These are phyloP conservation scores for Latheticus oryzae DNA, from an alignment of 2,888 invertebrate genomes.

Conservation along the genomic window DNA sequence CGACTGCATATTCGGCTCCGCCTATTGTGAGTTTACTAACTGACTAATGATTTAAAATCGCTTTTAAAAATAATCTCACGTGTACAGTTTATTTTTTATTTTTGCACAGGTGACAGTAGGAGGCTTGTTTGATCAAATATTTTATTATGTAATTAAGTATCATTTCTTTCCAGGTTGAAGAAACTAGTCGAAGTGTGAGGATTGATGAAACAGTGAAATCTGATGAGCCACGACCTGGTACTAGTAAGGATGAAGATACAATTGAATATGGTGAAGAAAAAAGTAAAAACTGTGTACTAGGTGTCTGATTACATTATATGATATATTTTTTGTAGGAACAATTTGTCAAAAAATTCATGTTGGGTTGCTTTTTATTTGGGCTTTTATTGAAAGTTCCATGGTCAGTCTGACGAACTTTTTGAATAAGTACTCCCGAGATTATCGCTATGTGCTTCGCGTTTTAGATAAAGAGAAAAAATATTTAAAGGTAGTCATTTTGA, in stretches of 20 bases:
- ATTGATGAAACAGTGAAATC: slow-evolving; percentile 50
- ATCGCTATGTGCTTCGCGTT: slow-evolving; percentile 92
- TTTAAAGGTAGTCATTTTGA: slow-evolving; percentile 76
- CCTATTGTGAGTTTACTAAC: slow-evolving; percentile 64
- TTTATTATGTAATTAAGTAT: not conserved
- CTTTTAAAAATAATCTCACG: not conserved
- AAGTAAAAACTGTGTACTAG: slow-evolving; percentile 47
- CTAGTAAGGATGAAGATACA: slow-evolving; percentile 61
- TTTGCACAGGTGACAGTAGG: too few relatives aligned
- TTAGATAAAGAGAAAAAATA: slow-evolving; percentile 89
- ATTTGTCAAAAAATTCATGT: slow-evolving; percentile 68
- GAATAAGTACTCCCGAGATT: slow-evolving; percentile 91
- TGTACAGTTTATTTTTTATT: too few relatives aligned
- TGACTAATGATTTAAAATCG: slow-evolving; percentile 9
- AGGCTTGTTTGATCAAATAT: not conserved
- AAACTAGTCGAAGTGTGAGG: slow-evolving; percentile 48
- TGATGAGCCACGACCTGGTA: slow-evolving; percentile 60
- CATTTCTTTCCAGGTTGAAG: slow-evolving; percentile 18
- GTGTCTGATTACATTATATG: not conserved
- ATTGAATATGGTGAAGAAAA: slow-evolving; percentile 58
- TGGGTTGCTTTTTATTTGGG: slow-evolving; percentile 72
- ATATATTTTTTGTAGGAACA: slow-evolving; percentile 57
- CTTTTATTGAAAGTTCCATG: slow-evolving; percentile 81
- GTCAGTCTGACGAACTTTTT: slow-evolving; percentile 85
- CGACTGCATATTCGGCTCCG: slow-evolving; percentile 65